phyloP scores from a whole-genome alignment of 1,140 invertebrate genomes.

The Araneus ventricosus region DNA sequence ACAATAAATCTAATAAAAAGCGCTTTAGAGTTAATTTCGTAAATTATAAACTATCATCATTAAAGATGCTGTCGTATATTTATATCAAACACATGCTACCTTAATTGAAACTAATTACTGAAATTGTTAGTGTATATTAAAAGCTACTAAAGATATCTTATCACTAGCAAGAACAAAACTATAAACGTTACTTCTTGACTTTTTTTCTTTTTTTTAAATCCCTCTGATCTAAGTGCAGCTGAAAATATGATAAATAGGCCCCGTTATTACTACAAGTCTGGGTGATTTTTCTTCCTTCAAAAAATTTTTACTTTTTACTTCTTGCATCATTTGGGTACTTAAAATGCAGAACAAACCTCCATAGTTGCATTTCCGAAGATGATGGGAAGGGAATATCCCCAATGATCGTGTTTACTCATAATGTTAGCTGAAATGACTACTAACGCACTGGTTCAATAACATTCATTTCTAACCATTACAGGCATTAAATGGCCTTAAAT shows the following conservation, averaged over 20 bases:
- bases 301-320: not conserved
- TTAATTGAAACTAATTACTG: not conserved
- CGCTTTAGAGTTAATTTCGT: not conserved
- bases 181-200: not conserved
- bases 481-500: not conserved
- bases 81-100: not conserved
- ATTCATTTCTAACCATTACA: not conserved
- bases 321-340: not conserved
- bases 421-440: not conserved
- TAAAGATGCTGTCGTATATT: not conserved
- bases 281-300: not conserved
- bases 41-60: not conserved
- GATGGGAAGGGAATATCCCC: not conserved
- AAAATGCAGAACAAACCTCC: not conserved
- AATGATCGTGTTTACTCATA: not conserved
- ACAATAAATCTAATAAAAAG: not conserved
- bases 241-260: not conserved
- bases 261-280: not conserved
- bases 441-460: slow-evolving; percentile 1
- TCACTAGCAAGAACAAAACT: not conserved
- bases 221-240: not conserved
- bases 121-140: not conserved
- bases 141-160: not conserved
- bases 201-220: not conserved
- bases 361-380: not conserved